These are phyloP conservation scores for Temnothorax curvispinosus DNA, from an alignment of 1,140 invertebrate genomes.

Conservation along the genomic window DNA sequence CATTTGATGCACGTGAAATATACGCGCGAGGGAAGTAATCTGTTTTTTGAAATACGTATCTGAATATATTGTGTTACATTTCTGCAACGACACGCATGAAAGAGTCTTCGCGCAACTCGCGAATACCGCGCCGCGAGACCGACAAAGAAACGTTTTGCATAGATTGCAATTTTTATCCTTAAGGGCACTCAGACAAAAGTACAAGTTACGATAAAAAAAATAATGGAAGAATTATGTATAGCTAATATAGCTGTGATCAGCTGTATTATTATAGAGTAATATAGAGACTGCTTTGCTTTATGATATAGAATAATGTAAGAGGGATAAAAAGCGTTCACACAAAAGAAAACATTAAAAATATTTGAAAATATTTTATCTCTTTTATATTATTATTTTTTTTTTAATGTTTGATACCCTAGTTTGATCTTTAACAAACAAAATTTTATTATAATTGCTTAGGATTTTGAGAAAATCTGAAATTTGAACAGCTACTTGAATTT, in stretches of 20 bases:
- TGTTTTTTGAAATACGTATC: slow-evolving; percentile 47
- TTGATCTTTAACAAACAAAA: not conserved
- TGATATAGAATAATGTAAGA: not conserved
- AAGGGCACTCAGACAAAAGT: not conserved
- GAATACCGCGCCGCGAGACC: not conserved
- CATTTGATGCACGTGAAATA: slow-evolving; percentile 56
- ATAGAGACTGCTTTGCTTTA: not conserved
- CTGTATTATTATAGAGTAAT: no score
- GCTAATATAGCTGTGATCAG: not conserved
- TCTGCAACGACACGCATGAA: slow-evolving; percentile 28
- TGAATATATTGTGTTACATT: slow-evolving; percentile 38
- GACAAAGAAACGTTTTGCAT: slow-evolving; percentile 11
- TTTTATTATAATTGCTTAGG: not conserved
- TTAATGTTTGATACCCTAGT: not conserved
- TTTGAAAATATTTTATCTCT: not conserved
- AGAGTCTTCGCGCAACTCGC: slow-evolving; percentile 5
- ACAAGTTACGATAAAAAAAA: not conserved
- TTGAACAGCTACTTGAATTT: not conserved
- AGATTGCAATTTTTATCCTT: slow-evolving; percentile 14
- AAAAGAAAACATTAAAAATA: not conserved
- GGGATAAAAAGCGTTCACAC: not conserved
- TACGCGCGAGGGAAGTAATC: slow-evolving; percentile 46
- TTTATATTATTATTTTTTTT: not conserved
- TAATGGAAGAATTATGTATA: not conserved
- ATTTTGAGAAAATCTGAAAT: not conserved